A percentile compares a stretch with the other conserved stretches of the same genome.
Evolutionary conservation across 2,888 invertebrate species (phyloP).

Genomic region (Pseudanteris insignis): DNA sequence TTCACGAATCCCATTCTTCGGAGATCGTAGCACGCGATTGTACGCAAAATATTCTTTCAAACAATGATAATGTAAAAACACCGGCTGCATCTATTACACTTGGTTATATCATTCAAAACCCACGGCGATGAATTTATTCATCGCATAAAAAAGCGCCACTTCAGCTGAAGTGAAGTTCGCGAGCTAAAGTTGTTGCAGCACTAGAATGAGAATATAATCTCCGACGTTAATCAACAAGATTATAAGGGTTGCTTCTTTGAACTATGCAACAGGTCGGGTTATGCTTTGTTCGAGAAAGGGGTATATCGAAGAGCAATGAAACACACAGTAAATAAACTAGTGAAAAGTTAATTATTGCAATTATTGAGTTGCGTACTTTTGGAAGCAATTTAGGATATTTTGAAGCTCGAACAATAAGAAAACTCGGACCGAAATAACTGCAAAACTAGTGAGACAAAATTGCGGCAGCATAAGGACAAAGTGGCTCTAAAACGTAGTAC

Average conservation of each 20-base stretch:
- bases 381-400: no score
- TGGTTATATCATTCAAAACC: constrained; percentile 5
- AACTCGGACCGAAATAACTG: no score
- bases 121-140: constrained; percentile 24
- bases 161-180: constrained; percentile 6
- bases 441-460: constrained; percentile 8
- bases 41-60: not conserved
- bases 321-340: constrained; percentile 3
- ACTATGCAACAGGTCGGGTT: constrained; percentile 43
- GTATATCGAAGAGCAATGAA: constrained; percentile 9
- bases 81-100: not conserved
- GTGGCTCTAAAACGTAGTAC: no score
- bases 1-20: not conserved
- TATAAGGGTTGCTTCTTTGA: constrained; percentile 45
- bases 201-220: constrained; percentile 37
- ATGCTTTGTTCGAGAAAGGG: constrained; percentile 15
- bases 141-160: constrained; percentile 18
- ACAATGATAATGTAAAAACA: not conserved
- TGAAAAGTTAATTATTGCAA: not conserved
- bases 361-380: no score
- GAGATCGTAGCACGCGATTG: not conserved
- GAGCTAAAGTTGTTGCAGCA: constrained; percentile 7
- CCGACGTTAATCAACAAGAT: constrained; percentile 39
- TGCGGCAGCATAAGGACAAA: constrained; percentile 16
- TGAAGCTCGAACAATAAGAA: no score